Evolutionary conservation across 2,797 vertebrate genomes (phyloP), one percentile per base, ranked within the genome.

Genomic region (Sebastes taczanowskii): DNA sequence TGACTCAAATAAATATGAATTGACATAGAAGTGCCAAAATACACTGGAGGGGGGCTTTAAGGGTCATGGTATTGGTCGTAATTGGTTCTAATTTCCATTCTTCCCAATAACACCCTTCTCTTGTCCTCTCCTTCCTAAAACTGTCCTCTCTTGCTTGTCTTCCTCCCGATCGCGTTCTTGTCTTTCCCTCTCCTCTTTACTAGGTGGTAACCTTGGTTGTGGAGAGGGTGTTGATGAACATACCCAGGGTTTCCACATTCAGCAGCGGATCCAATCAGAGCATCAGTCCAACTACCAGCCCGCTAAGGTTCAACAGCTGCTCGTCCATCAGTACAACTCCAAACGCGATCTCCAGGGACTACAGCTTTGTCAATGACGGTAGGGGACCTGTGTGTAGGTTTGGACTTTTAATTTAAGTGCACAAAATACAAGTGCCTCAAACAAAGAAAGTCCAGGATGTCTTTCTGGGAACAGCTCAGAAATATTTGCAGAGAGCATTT

Each of bases 351-450:
- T 85, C 92, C 73, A 86, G 74, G 56, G 94, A 95, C 88, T 96
- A 94, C 93, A 91, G 92, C 90, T 97, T 97, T 18, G 89, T 93
- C 85, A 96, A 95, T 79, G 95, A 97, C 49, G 96, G 97, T 98
- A 90, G 89, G 96, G 53, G 10, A n/a, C 16, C 46, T 53, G 14
- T 11, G 14, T 58, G 5, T 20, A 38, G 29, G 27, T 34, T 22
- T 14, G 11, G 5, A 34, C 11, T 53, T 35, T 35, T 35, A 35
- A 35, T 35, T 35, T 35, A 35, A 35, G 34, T 30, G 22, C 27
- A 18, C 25, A 55, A 34, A 60, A 64, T 22, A 53, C 13, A 79
- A 11, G 4, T n/a, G 30, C 18, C 27, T n/a, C 11, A 55, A 61
- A 70, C 5, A 22, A 27, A 64, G 9, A 34, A 46, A 30, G 62